Evolutionary conservation across 2,797 vertebrate species (phyloP).

Genomic region (Telmatherina bonti): DNA sequence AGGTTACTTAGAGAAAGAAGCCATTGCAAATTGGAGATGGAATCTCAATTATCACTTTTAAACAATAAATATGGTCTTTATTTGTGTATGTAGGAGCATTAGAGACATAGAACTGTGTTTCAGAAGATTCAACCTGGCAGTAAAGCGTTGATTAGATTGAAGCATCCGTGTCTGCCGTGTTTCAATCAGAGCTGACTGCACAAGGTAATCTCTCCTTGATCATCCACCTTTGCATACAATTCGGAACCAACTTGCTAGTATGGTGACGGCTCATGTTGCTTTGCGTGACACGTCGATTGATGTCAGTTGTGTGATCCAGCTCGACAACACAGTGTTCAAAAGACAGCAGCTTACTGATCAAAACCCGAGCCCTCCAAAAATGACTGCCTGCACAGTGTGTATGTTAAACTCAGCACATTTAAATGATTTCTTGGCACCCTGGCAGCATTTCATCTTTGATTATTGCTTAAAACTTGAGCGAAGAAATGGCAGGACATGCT

Average conservation of each 20-base stretch:
- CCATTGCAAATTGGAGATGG: too few relatives aligned
- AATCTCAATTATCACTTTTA: too few relatives aligned
- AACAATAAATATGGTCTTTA: not conserved
- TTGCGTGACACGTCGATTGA: constrained; percentile 13
- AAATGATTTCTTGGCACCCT: constrained; percentile 56
- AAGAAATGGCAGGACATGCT: constrained; percentile 67
- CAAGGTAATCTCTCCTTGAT: constrained; percentile 7
- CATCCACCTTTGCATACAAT: constrained; percentile 8
- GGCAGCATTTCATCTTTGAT: constrained; percentile 59
- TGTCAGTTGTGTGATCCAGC: constrained; percentile 18
- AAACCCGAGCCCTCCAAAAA: constrained; percentile 31
- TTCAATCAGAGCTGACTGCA: constrained; percentile 7
- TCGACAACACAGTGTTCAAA: constrained; percentile 37
- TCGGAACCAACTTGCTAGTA: not conserved
- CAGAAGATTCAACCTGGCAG: not conserved
- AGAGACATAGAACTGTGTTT: not conserved
- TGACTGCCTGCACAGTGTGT: constrained; percentile 15
- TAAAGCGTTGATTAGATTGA: not conserved
- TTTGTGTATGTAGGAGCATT: not conserved
- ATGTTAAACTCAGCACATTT: constrained; percentile 52
- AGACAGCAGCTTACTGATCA: constrained; percentile 44
- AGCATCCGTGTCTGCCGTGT: constrained; percentile 3
- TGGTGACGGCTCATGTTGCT: constrained; percentile 13
- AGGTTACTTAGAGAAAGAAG: not conserved
- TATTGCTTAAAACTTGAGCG: constrained; percentile 70